Evolutionary conservation across 2,888 invertebrate species (phyloP), one percentile per base, ranked within the genome.

Genomic region (Cryptocheilus praepositus): DNA sequence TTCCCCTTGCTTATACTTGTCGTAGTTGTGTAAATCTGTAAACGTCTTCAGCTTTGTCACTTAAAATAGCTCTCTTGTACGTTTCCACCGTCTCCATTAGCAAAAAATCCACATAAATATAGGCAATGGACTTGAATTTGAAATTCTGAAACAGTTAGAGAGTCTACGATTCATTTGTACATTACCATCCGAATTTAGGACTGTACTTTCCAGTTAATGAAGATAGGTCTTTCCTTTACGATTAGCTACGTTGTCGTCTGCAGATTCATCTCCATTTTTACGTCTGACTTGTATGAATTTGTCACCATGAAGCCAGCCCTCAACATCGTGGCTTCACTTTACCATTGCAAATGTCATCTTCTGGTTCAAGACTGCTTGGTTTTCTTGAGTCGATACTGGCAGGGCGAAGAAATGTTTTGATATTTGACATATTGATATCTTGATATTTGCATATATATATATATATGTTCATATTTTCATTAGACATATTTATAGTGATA

Each of bases 191-290:
- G 91, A 92, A 52, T 92, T 91, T 60, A 93, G 92, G 79, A 98
- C 93, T 52, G 98, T 98, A 85, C 97, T 98, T 89, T 98, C 96
- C 64, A 94, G n/a, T n/a, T 93, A 96, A 98, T 94, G 98, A 98
- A 98, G 73, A 98, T 94, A 0, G 98, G 98, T 62, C 95, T 92
- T 83, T 97, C 96, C 89, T 98, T 98, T 70, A 65, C 90, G 91
- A 58, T 91, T 91, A 55, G 89, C 88, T 36, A 86, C 88, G 66
- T 90, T 91, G 72, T 91, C 91, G 82, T 95, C 94, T 1, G 88
- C 85, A 69, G 90, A 89, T 43, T 89, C 89, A 54, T 92, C 92
- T 1, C 94, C 94, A 98, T 95, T 53, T 94, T 96, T 85, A 98
- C 94, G 89, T 96, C 97, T n/a, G 8, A 98, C 96, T 60, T 95